phyloP scores from a whole-genome alignment of 2,113 vertebrate genomes.

The Nanorana parkeri region DNA sequence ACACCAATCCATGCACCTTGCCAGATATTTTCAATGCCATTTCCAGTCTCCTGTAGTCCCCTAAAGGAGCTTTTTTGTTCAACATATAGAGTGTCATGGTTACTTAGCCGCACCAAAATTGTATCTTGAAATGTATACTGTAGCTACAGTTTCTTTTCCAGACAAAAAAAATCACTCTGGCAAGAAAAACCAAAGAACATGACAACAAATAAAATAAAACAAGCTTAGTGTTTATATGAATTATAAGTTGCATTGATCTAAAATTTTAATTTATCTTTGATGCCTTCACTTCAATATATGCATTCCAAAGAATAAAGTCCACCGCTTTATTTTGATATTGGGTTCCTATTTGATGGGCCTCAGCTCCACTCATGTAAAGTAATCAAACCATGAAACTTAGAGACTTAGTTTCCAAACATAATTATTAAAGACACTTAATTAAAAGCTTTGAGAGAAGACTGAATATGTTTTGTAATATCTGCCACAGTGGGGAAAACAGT shows the following conservation, averaged over 20 bases:
- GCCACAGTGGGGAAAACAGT: constrained; percentile 50
- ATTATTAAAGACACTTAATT: constrained; percentile 57
- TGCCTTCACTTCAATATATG: constrained; percentile 4
- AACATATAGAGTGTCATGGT: too few species aligned
- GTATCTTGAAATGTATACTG: too few species aligned
- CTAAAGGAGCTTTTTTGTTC: too few species aligned
- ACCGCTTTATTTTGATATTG: constrained; percentile 32
- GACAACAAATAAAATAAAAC: constrained; percentile 1
- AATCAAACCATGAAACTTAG: constrained; percentile 50
- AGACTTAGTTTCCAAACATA: constrained; percentile 25
- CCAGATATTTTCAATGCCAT: too few species aligned
- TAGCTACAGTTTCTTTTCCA: too few species aligned
- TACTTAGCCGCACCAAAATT: too few species aligned
- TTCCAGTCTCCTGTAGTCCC: too few species aligned
- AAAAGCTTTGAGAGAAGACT: constrained; percentile 50
- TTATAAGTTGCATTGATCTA: neutral
- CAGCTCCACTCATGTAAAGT: constrained; percentile 38
- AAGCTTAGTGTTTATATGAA: neutral
- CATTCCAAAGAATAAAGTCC: neutral
- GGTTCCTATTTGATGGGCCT: constrained; percentile 35
- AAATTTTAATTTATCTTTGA: constrained; percentile 5
- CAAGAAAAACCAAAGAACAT: neutral
- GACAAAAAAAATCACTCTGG: neutral
- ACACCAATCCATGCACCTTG: too few species aligned
- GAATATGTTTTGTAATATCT: constrained; percentile 51